Evolutionary conservation across 2,113 vertebrate species (phyloP).

Genomic region (Uria lomvia): DNA sequence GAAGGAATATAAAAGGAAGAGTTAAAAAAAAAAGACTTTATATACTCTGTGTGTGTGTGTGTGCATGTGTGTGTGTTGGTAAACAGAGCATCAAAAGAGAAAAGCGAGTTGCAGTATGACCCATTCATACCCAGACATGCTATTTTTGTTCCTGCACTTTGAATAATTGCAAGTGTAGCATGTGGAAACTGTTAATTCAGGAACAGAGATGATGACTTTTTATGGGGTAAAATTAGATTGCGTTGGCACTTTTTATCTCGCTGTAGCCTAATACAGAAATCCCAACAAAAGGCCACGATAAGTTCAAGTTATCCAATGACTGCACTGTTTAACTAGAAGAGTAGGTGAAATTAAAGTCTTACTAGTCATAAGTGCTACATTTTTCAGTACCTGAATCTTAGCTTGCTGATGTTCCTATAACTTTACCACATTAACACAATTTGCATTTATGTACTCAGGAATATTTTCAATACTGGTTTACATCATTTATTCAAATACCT

Average conservation of each 20-base stretch:
- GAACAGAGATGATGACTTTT: not conserved
- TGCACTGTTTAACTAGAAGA: not conserved
- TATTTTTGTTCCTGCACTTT: not conserved
- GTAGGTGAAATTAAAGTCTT: not conserved
- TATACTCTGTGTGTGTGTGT: not conserved
- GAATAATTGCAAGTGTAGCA: not conserved
- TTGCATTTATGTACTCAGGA: not conserved
- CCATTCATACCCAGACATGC: not conserved
- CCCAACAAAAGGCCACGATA: not conserved
- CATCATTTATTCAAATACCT: not conserved
- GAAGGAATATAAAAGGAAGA: not conserved
- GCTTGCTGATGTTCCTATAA: not conserved
- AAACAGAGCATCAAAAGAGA: not conserved
- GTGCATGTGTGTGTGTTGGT: not conserved
- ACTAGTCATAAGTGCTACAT: not conserved
- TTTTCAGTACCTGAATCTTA: not conserved
- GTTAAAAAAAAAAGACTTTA: not conserved
- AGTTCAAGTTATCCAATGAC: not conserved
- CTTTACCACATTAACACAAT: not conserved
- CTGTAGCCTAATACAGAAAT: not conserved
- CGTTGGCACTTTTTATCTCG: not conserved
- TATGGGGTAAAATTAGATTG: not conserved
- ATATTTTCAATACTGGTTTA: not conserved
- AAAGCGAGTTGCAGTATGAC: not conserved
- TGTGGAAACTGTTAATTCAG: not conserved